phyloP scores from a whole-genome alignment of 2,888 invertebrate species.

The Xanthia icteritia region DNA sequence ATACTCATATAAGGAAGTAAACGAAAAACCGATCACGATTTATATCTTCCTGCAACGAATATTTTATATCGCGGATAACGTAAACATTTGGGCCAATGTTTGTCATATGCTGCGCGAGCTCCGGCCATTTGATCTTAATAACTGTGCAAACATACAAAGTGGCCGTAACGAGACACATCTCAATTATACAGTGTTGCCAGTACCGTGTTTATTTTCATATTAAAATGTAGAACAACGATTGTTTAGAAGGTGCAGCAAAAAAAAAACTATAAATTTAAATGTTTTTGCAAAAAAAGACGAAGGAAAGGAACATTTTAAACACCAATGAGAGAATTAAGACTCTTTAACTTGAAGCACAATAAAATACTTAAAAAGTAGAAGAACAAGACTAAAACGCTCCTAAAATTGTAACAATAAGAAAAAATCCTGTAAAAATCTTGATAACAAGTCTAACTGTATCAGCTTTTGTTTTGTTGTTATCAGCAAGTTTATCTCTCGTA shows the following conservation, averaged over 20 bases:
- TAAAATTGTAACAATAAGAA: constrained; percentile 28
- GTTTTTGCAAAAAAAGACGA: background rate
- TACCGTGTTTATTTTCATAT: constrained; percentile 62
- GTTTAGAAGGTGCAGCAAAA: constrained; percentile 21
- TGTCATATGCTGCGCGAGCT: constrained; percentile 65
- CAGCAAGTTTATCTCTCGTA: constrained; percentile 75
- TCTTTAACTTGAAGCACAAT: background rate
- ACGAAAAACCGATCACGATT: constrained; percentile 73
- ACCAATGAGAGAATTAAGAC: background rate
- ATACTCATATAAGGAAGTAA: constrained; percentile 73
- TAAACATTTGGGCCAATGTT: constrained; percentile 78
- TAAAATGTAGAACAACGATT: constrained; percentile 52
- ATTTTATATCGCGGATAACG: constrained; percentile 75
- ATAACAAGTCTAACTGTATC: constrained; percentile 41
- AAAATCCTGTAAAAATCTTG: constrained; percentile 29
- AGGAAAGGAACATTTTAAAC: background rate
- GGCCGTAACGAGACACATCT: constrained; percentile 75
- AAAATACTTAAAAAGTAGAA: background rate
- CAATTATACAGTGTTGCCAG: constrained; percentile 70
- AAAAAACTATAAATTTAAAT: background rate
- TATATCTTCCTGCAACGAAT: constrained; percentile 82
- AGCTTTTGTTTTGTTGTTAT: constrained; percentile 62
- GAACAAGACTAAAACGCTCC: constrained; percentile 4
- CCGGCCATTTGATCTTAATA: constrained; percentile 81
- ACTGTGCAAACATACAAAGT: constrained; percentile 77